Conservation (phyloP, 2,888 invertebrate species). For the Erpobdella octoculata region DNA sequence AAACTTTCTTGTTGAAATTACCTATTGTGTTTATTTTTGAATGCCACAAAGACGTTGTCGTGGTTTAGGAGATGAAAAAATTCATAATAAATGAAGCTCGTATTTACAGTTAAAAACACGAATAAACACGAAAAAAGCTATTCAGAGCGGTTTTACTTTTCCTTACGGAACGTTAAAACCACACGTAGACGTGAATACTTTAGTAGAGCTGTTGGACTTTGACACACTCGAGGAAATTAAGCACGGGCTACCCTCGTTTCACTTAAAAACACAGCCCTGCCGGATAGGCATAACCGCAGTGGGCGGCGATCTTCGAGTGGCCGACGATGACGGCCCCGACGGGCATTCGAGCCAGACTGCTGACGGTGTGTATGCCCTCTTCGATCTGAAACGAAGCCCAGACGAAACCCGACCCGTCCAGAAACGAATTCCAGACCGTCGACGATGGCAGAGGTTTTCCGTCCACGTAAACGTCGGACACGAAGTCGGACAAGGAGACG, state of each 20-base stretch:
- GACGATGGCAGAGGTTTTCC: background rate
- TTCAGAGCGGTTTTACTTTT: too few species aligned
- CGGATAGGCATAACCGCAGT: constrained; percentile 17
- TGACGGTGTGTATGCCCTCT: constrained; percentile 11
- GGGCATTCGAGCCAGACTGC: background rate
- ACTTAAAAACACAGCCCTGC: constrained; percentile 19
- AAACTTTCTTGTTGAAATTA: too few species aligned
- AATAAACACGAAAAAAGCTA: too few species aligned
- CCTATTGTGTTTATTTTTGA: too few species aligned
- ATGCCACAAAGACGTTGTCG: too few species aligned
- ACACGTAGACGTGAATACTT: too few species aligned
- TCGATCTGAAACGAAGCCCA: background rate
- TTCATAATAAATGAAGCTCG: too few species aligned
- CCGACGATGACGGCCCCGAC: constrained; percentile 18
- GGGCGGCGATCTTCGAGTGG: background rate
- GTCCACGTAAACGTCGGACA: background rate
- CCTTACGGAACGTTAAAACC: too few species aligned
- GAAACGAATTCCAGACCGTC: background rate
- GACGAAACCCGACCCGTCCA: background rate
- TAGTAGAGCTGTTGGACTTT: background rate
- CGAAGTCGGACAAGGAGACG: constrained; percentile 6
- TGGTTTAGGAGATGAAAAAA: too few species aligned
- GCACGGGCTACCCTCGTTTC: background rate
- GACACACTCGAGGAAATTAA: background rate
- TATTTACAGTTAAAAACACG: too few species aligned